Evolutionary conservation across 2,888 invertebrate genomes (phyloP).

Genomic region (Matsumyia berberina): DNA sequence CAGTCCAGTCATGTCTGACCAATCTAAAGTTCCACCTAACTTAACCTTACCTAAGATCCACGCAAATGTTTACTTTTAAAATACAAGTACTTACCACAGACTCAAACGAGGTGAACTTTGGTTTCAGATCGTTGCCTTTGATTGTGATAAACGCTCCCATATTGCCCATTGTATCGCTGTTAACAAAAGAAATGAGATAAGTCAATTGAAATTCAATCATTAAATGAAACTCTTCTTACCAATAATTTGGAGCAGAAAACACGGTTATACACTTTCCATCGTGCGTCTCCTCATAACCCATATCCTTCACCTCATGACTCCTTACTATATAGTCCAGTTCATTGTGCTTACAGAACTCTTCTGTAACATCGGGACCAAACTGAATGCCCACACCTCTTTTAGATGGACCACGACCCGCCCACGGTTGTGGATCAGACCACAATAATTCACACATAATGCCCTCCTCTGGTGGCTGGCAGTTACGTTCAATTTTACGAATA

Average conservation of each 20-base stretch:
- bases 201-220: not conserved
- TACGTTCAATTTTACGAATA: slow-evolving; percentile 94
- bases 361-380: slow-evolving; percentile 99
- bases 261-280: slow-evolving; percentile 98
- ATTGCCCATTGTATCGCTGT: slow-evolving; percentile 99
- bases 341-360: slow-evolving; percentile 92
- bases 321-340: slow-evolving; percentile 96
- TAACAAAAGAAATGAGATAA: not conserved
- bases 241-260: slow-evolving; percentile 99
- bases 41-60: too few species aligned
- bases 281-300: slow-evolving; percentile 98
- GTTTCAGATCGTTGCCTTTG: slow-evolving; percentile 95
- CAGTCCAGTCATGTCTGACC: too few species aligned
- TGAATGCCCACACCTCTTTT: slow-evolving; percentile 99
- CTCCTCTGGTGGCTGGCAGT: slow-evolving; percentile 98
- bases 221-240: slow-evolving; percentile 86
- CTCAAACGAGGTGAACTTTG: slow-evolving; percentile 95
- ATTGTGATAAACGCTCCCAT: slow-evolving; percentile 98
- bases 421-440: slow-evolving; percentile 99
- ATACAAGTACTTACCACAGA: slow-evolving; percentile 91
- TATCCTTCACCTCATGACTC: slow-evolving; percentile 98
- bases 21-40: too few species aligned
- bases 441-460: slow-evolving; percentile 99
- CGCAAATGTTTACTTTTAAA: too few species aligned
- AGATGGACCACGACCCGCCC: slow-evolving; percentile 94